A percentile compares a stretch with the other conserved stretches of the same genome.
Conservation (phyloP, 2,888 invertebrate species). For the Parnassius orleans region DNA sequence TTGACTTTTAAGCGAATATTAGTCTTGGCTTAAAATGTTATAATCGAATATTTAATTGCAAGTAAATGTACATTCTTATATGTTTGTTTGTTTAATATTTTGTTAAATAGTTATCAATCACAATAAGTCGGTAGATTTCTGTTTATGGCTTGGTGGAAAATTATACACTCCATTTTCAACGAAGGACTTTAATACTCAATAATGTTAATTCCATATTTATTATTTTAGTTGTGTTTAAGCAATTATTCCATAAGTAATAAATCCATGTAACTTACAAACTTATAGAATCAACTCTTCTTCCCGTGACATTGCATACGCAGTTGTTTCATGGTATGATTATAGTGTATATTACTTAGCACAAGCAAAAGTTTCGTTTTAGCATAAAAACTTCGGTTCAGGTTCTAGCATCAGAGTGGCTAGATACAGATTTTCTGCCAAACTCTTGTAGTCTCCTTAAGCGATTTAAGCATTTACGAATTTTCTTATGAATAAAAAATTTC, state of each 20-base stretch:
- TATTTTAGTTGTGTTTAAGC: slow-evolving; percentile 12
- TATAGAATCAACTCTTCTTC: background rate
- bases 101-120: slow-evolving; percentile 4
- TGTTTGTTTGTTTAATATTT: slow-evolving; percentile 8
- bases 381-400: no score
- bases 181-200: slow-evolving; percentile 22
- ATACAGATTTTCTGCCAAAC: no score
- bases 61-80: slow-evolving; percentile 12
- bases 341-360: no score
- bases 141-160: background rate
- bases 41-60: slow-evolving; percentile 6
- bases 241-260: background rate
- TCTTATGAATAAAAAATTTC: no score
- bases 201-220: slow-evolving; percentile 21
- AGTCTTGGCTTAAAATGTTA: slow-evolving; percentile 6
- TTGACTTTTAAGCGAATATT: slow-evolving; percentile 9
- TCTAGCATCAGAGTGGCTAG: no score
- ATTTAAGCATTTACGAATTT: no score
- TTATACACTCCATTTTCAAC: slow-evolving; percentile 4
- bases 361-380: no score
- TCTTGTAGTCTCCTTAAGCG: no score
- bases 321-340: no score
- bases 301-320: no score
- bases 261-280: background rate
- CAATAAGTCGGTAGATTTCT: background rate